Base-by-base conservation (phyloP, 30 jellyfish, hydroid and myxozoan genomes). In the Cassiopea andromeda region DNA sequence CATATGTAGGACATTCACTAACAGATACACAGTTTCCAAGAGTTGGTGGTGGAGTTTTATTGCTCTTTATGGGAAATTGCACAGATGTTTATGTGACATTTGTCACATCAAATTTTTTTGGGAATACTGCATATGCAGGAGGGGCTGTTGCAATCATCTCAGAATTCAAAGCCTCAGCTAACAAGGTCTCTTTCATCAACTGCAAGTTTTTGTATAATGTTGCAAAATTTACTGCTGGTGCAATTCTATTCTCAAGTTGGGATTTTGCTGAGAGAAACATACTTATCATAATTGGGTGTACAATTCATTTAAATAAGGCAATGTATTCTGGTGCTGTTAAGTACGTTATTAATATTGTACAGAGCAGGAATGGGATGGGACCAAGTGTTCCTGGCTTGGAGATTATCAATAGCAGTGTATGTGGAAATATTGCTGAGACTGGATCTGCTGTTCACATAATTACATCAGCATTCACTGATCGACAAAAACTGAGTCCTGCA, bases 31-130 rank as follows among this genome's bases (percentile, higher is more conserved):
- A 44, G 60, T 85, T 91, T 75, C 88, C 92, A 46, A 89, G 96
- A 49, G 84, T 89, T 46, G 98, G 98, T 38, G 98, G 98, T 2
- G 98, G 94, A 1, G 73, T 94, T 6, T 48, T 90, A 60, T 16
- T 90, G 1, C 71, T 90, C 57, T 82, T 94, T 78, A 82, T 82
- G 87, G 73, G 46, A 13, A 76, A 75, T 13, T 44, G 88, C 43
- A 17, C 92, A 0, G 47, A 87, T 8, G 83, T 43, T 60, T 68
- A 66, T 17, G 93, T 90, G 4, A 43, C 13, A 14, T 69, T 94
- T 7, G 8, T 80, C 3, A 61, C 87, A 38, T 71, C 82, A 17
- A 46, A 46, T 3, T 94, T 94, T 74, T 14, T 49, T 1, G 50
- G 72, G 16, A 94, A 94, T 69, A 19, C 44, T 3, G 98, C 98